These are phyloP conservation scores for Zaprionus ghesquierei DNA, from an alignment of 1,140 invertebrate species.

Conservation along the genomic window DNA sequence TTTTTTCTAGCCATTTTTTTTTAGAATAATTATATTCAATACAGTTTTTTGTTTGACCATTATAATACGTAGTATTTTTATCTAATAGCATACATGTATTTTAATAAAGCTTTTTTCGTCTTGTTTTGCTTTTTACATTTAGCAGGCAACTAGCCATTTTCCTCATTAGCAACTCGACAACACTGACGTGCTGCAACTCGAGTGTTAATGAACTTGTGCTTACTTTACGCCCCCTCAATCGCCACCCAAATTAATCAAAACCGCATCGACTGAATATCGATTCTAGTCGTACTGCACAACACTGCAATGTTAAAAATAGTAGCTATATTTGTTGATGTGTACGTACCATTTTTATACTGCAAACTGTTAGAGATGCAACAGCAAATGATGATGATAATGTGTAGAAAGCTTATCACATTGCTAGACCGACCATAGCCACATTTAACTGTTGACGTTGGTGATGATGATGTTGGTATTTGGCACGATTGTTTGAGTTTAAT, in stretches of 20 bases:
- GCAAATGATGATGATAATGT: conserved; percentile 39
- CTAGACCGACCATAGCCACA: conserved; percentile 8
- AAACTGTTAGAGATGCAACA: conserved; percentile 56
- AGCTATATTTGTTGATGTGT: background rate
- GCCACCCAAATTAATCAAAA: conserved; percentile 41
- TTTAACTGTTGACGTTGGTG: conserved; percentile 29
- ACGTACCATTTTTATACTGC: conserved; percentile 72
- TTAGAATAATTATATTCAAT: too few relatives aligned
- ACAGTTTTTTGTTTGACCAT: too few relatives aligned
- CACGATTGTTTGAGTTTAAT: conserved; percentile 59
- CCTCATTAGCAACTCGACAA: background rate
- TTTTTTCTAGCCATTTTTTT: background rate
- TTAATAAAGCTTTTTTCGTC: background rate
- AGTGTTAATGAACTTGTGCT: conserved; percentile 50
- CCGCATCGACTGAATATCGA: conserved; percentile 36
- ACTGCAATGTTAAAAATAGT: background rate
- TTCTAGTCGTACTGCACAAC: conserved; percentile 15
- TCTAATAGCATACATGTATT: background rate
- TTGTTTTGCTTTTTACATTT: background rate
- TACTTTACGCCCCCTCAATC: conserved; percentile 4
- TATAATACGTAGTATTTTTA: too few relatives aligned
- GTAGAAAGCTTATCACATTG: conserved; percentile 46
- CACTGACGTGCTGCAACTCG: background rate
- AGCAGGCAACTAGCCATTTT: background rate
- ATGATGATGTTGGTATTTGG: conserved; percentile 44